Conservation (phyloP, 2,888 invertebrate genomes). For the Pediacus dermestoides region DNA sequence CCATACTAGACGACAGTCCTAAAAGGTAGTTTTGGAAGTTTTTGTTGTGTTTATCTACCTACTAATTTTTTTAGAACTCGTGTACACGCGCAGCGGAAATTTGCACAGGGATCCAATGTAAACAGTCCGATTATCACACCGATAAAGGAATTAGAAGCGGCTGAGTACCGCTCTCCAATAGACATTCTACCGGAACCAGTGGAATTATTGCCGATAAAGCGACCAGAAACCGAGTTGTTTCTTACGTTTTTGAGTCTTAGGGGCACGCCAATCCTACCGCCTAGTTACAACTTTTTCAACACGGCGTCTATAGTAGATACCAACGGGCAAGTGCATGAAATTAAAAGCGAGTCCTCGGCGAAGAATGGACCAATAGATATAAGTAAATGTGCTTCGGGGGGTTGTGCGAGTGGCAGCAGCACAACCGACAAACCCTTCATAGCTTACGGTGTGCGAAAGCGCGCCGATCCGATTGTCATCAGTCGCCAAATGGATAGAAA, state of each 20-base stretch:
- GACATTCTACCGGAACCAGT: conserved; percentile 53
- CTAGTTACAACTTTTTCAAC: conserved; percentile 69
- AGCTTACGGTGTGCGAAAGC: conserved; percentile 57
- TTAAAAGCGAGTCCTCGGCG: conserved; percentile 38
- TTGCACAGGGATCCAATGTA: conserved; percentile 73
- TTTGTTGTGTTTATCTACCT: conserved; percentile 4
- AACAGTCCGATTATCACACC: conserved; percentile 58
- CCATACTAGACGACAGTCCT: conserved; percentile 47
- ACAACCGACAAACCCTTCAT: conserved; percentile 49
- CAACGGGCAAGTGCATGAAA: conserved; percentile 44
- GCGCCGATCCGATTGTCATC: conserved; percentile 53
- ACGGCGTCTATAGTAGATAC: conserved; percentile 47
- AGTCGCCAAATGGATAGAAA: conserved; percentile 49
- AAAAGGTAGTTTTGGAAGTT: conserved; percentile 44
- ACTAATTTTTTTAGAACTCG: conserved; percentile 58
- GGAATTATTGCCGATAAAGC: conserved; percentile 61
- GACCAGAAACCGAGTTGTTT: conserved; percentile 83
- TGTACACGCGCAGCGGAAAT: conserved; percentile 83
- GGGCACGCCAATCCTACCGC: conserved; percentile 69
- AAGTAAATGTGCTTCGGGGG: conserved; percentile 37
- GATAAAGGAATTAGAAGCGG: conserved; percentile 59
- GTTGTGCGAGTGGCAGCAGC: no score
- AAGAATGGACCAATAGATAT: conserved; percentile 45
- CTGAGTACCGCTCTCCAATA: conserved; percentile 41
- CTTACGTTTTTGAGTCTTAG: conserved; percentile 80